These are phyloP conservation scores for Drosophila kuntzei DNA, from an alignment of 2,888 invertebrate species.

Conservation along the genomic window DNA sequence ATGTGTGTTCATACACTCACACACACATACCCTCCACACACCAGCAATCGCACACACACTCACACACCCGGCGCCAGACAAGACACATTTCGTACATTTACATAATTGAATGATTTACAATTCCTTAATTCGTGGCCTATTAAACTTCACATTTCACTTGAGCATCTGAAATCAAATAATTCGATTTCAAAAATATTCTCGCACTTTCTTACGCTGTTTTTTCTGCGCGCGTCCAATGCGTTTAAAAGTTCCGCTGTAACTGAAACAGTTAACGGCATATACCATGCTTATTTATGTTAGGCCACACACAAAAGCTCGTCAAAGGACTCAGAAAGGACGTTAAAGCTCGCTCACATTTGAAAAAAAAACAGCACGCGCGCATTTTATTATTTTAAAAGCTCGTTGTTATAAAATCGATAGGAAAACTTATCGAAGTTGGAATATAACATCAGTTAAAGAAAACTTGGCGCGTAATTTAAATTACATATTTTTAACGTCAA, in stretches of 20 bases:
- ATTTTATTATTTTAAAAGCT: slow-evolving; percentile 4
- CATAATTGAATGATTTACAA: slow-evolving; percentile 38
- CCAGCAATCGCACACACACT: slow-evolving; percentile 5
- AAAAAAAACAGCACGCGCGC: slow-evolving; percentile 26
- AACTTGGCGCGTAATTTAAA: too few species aligned
- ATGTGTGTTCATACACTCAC: slow-evolving; percentile 12
- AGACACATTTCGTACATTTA: slow-evolving; percentile 32
- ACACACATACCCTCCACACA: slow-evolving; percentile 20
- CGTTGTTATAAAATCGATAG: not conserved
- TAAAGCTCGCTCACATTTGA: slow-evolving; percentile 36
- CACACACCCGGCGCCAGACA: slow-evolving; percentile 10
- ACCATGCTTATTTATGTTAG: slow-evolving; percentile 43
- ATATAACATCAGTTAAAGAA: too few species aligned
- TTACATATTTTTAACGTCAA: too few species aligned
- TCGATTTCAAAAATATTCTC: slow-evolving; percentile 63
- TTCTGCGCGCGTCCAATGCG: slow-evolving; percentile 62
- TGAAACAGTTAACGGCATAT: slow-evolving; percentile 60
- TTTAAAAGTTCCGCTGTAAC: slow-evolving; percentile 74
- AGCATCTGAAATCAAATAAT: slow-evolving; percentile 47
- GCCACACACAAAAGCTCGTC: slow-evolving; percentile 53
- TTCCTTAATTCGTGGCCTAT: slow-evolving; percentile 39
- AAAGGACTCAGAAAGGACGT: slow-evolving; percentile 74
- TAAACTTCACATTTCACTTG: slow-evolving; percentile 55
- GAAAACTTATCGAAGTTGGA: not conserved
- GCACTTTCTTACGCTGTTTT: slow-evolving; percentile 26